Evolutionary conservation across 1,140 invertebrate species (phyloP).

Genomic region (Antheraea pernyi): DNA sequence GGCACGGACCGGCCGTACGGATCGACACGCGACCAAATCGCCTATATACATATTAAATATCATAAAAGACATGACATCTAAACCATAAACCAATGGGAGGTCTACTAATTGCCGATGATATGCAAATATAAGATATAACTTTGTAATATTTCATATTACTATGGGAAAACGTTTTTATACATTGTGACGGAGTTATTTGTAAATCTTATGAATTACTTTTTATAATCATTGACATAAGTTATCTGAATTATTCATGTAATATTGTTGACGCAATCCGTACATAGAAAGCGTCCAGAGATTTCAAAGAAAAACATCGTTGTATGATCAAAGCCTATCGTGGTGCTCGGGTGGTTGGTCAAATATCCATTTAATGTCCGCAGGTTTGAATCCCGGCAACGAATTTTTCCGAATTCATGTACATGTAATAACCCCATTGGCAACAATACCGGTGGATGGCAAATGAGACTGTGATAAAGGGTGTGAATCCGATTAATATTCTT

Average conservation of each 20-base stretch:
- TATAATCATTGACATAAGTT: background rate
- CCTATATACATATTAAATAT: conserved; percentile 52
- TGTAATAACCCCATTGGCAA: no score
- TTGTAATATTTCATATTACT: background rate
- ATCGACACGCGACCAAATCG: conserved; percentile 12
- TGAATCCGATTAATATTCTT: no score
- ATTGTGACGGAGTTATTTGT: background rate
- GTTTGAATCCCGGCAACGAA: no score
- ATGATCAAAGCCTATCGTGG: no score
- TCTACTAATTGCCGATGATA: conserved; percentile 66
- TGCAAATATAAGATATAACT: conserved; percentile 35
- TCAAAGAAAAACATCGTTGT: no score
- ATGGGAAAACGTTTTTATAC: background rate
- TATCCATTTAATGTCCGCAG: no score
- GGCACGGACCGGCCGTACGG: background rate
- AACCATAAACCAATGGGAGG: conserved; percentile 56
- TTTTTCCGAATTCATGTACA: no score
- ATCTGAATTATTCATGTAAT: background rate
- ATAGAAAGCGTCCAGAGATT: no score
- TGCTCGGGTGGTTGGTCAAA: no score
- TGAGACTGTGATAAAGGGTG: no score
- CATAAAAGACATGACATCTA: conserved; percentile 43
- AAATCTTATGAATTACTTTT: background rate
- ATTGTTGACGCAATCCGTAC: background rate
- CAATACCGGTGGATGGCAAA: no score